These are phyloP conservation scores for Spodoptera picta DNA, from an alignment of 2,888 invertebrate genomes.

Conservation along the genomic window DNA sequence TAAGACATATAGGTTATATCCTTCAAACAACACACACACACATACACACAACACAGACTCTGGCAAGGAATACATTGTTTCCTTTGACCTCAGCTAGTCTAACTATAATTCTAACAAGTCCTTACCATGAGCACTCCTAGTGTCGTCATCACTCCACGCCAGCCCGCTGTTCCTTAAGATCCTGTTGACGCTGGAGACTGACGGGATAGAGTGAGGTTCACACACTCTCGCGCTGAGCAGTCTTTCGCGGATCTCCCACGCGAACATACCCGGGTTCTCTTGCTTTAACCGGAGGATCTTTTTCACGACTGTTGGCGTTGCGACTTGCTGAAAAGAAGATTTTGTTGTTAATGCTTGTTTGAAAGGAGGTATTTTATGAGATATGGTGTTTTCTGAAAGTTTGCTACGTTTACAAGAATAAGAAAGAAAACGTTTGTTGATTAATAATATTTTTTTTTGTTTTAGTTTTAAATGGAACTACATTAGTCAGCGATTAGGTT, in stretches of 20 bases:
- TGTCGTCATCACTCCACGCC: constrained; percentile 92
- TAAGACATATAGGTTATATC: too few relatives aligned
- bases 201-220: constrained; percentile 96
- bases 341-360: constrained; percentile 9
- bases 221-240: constrained; percentile 96
- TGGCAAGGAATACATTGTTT: too few relatives aligned
- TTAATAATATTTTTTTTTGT: too few relatives aligned
- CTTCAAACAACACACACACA: too few relatives aligned
- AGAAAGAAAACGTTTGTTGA: too few relatives aligned
- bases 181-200: constrained; percentile 97
- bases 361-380: not conserved
- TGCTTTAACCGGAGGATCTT: constrained; percentile 97
- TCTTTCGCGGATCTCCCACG: constrained; percentile 98
- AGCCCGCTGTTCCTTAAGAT: constrained; percentile 95
- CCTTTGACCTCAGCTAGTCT: too few relatives aligned
- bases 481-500: too few relatives aligned
- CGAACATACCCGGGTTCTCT: constrained; percentile 98
- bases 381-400: too few relatives aligned
- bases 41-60: too few relatives aligned
- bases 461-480: too few relatives aligned
- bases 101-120: not conserved
- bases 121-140: constrained; percentile 77
- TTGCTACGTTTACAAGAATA: too few relatives aligned
- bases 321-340: constrained; percentile 94
- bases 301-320: constrained; percentile 98